A percentile compares a stretch with the other conserved stretches of the same genome.
Evolutionary conservation across 1,140 invertebrate genomes (phyloP).

Genomic region (Drosophila pseudoobscura): DNA sequence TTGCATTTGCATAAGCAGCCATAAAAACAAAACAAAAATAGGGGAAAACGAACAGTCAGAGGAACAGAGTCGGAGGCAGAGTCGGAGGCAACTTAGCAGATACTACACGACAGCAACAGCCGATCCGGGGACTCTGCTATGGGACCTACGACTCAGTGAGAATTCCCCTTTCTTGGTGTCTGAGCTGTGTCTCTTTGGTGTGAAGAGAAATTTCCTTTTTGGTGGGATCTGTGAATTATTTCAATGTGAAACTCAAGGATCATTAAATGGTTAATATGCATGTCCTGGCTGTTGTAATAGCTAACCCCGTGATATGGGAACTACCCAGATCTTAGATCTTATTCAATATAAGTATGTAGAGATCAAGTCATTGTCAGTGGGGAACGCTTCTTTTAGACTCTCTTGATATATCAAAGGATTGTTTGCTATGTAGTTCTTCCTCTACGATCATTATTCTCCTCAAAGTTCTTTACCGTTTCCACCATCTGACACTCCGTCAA

Average conservation of each 20-base stretch:
- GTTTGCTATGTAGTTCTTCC: too few relatives aligned
- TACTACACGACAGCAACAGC: slow-evolving; percentile 55
- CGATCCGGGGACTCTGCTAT: slow-evolving; percentile 42
- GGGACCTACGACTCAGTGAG: slow-evolving; percentile 41
- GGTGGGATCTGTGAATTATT: slow-evolving; percentile 11
- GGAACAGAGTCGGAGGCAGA: not conserved
- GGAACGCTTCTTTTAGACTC: too few relatives aligned
- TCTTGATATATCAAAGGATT: too few relatives aligned
- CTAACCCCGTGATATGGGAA: not conserved
- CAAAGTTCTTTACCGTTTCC: not conserved
- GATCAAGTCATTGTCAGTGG: too few relatives aligned
- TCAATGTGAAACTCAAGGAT: slow-evolving; percentile 12
- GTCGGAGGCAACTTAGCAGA: slow-evolving; percentile 45
- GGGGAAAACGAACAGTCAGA: slow-evolving; percentile 33
- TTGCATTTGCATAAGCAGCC: slow-evolving; percentile 78
- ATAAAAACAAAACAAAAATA: slow-evolving; percentile 49
- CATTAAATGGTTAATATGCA: slow-evolving; percentile 21
- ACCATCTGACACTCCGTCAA: slow-evolving; percentile 18
- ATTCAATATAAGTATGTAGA: not conserved
- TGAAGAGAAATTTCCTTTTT: slow-evolving; percentile 48
- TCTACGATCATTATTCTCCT: too few relatives aligned
- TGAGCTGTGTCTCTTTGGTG: slow-evolving; percentile 4
- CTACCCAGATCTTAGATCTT: too few relatives aligned
- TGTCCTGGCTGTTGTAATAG: slow-evolving; percentile 7
- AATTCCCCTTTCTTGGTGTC: slow-evolving; percentile 20